phyloP scores from a whole-genome alignment of 2,797 vertebrate genomes.

The Pyrocephalus nanus region DNA sequence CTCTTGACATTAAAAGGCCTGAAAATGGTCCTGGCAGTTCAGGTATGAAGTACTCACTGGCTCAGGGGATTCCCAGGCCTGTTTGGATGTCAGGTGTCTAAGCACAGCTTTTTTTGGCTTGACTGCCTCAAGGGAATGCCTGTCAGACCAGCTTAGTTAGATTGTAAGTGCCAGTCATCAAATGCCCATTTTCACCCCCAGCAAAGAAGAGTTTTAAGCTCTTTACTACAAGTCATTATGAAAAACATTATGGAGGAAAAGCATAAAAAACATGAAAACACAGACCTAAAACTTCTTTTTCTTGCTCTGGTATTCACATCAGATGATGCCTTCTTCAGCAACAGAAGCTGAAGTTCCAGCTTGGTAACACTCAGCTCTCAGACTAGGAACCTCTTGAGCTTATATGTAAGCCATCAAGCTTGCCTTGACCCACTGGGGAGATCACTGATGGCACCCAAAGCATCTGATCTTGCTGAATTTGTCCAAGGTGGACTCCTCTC shows the following conservation, averaged over 20 bases:
- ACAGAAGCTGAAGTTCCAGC: background rate
- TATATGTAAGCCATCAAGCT: background rate
- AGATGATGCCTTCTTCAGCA: background rate
- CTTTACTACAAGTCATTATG: background rate
- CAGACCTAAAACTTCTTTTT: background rate
- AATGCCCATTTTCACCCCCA: background rate
- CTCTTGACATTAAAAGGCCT: slow-evolving; percentile 12
- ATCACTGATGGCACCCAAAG: background rate
- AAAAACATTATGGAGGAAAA: background rate
- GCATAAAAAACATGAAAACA: background rate
- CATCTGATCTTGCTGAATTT: background rate
- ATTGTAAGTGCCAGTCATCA: background rate
- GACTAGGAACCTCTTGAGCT: background rate
- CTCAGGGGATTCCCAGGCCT: background rate
- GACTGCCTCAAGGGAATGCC: background rate
- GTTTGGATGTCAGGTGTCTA: background rate
- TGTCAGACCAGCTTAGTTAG: slow-evolving; percentile 22
- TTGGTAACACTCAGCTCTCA: background rate
- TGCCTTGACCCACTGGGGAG: background rate
- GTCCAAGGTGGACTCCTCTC: background rate
- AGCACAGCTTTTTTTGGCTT: slow-evolving; percentile 41
- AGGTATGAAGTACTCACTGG: background rate
- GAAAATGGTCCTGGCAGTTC: slow-evolving; percentile 55
- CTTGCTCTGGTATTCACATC: background rate
- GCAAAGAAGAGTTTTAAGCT: background rate